Evolutionary conservation across 2,888 invertebrate species (phyloP).

Genomic region (Idaea straminata): DNA sequence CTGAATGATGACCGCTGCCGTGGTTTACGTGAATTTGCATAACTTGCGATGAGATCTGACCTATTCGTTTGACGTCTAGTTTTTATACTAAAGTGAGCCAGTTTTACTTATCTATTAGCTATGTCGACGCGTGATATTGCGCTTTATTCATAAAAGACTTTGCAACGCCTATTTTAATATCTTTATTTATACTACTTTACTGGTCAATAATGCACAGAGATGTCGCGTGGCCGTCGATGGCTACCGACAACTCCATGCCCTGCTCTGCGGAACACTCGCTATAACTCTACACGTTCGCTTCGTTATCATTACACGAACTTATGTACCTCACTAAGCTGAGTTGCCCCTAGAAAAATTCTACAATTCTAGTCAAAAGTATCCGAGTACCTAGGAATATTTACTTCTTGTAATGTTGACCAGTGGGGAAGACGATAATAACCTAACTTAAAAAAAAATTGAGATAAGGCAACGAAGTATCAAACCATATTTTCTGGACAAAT

Average conservation of each 20-base stretch:
- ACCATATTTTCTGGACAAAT: slow-evolving; percentile 2
- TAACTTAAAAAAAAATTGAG: not conserved
- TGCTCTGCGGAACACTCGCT: not conserved
- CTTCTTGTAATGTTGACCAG: not conserved
- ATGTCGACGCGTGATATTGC: slow-evolving; percentile 42
- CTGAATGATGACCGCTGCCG: slow-evolving; percentile 36
- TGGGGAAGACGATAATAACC: not conserved
- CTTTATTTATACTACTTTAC: not conserved
- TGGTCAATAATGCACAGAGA: not conserved
- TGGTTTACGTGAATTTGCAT: slow-evolving; percentile 61
- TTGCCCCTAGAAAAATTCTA: not conserved
- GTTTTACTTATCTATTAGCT: slow-evolving; percentile 33
- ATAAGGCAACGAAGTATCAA: slow-evolving; percentile 4
- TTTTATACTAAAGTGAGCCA: slow-evolving; percentile 17
- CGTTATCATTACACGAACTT: not conserved
- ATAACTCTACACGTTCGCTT: not conserved
- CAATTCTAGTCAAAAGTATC: not conserved
- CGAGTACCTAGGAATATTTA: not conserved
- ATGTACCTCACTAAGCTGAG: not conserved
- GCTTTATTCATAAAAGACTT: slow-evolving; percentile 35
- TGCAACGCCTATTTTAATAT: slow-evolving; percentile 20
- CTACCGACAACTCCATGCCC: not conserved
- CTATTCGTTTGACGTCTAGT: slow-evolving; percentile 1
- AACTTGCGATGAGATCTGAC: slow-evolving; percentile 46
- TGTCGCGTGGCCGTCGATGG: not conserved